phyloP scores from a whole-genome alignment of 1,140 invertebrate genomes.

The Drosophila lini region DNA sequence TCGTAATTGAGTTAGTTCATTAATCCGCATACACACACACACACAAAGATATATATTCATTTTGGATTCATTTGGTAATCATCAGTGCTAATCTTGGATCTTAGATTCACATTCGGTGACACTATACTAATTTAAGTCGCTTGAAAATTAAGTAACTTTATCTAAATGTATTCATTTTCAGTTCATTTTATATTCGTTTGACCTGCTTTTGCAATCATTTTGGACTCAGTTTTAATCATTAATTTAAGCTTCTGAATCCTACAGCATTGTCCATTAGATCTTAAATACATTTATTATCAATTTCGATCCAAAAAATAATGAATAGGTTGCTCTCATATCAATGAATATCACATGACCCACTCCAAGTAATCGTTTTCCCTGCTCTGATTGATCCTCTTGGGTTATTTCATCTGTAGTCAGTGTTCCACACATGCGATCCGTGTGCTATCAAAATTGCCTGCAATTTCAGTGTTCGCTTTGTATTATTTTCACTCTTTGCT shows the following conservation, averaged over 20 bases:
- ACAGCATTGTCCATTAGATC: not conserved
- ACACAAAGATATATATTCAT: conserved; percentile 9
- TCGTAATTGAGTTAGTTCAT: conserved; percentile 42
- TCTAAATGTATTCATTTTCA: not conserved
- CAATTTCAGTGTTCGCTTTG: conserved; percentile 21
- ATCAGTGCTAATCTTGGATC: not conserved
- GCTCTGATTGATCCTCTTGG: conserved; percentile 39
- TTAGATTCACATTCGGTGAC: not conserved
- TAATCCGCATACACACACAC: conserved; percentile 15
- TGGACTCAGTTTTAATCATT: too few species aligned
- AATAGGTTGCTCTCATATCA: not conserved
- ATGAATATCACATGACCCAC: conserved; percentile 26
- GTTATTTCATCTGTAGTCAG: conserved; percentile 12
- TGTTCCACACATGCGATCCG: conserved; percentile 34
- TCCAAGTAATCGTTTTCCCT: not conserved
- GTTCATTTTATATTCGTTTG: not conserved
- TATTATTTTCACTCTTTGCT: conserved; percentile 21
- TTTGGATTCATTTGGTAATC: conserved; percentile 13
- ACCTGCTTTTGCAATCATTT: not conserved
- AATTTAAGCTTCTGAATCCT: not conserved
- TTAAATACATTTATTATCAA: not conserved
- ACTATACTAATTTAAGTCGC: too few species aligned
- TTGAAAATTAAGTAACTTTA: not conserved
- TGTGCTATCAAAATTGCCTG: conserved; percentile 40
- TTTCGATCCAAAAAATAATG: not conserved